These are phyloP conservation scores for Nycteola revayana DNA, from an alignment of 2,888 invertebrate species.

Conservation along the genomic window DNA sequence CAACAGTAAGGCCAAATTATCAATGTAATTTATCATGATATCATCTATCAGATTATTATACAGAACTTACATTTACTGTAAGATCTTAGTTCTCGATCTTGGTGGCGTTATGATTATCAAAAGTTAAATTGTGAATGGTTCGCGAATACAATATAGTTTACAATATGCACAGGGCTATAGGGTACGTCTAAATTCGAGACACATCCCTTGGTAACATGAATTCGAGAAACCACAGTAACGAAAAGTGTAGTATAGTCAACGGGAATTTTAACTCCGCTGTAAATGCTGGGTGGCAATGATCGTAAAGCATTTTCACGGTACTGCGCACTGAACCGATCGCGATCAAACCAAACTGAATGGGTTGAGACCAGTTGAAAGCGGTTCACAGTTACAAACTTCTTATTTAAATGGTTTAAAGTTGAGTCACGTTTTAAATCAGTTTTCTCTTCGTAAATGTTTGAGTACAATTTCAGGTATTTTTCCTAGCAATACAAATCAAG, in stretches of 20 bases:
- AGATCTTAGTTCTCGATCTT: too few relatives aligned
- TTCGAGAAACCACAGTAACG: constrained; percentile 24
- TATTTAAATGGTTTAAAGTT: constrained; percentile 28
- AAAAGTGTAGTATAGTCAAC: constrained; percentile 34
- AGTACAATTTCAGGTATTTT: too few relatives aligned
- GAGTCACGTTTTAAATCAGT: constrained; percentile 26
- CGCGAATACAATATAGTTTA: too few relatives aligned
- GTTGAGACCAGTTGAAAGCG: constrained; percentile 28
- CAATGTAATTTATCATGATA: too few relatives aligned
- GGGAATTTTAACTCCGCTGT: constrained; percentile 64
- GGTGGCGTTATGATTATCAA: too few relatives aligned
- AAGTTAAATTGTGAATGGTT: too few relatives aligned
- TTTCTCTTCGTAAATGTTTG: constrained; percentile 22
- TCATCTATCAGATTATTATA: too few relatives aligned
- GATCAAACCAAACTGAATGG: constrained; percentile 43
- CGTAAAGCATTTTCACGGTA: constrained; percentile 65
- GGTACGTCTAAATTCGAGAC: too few relatives aligned
- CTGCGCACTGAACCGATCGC: constrained; percentile 46
- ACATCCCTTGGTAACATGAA: constrained; percentile 3
- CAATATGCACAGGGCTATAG: too few relatives aligned
- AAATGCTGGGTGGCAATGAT: constrained; percentile 57
- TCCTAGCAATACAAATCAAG: too few relatives aligned
- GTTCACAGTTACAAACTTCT: constrained; percentile 19
- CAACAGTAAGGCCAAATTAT: too few relatives aligned
- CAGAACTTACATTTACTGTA: too few relatives aligned